phyloP scores from a whole-genome alignment of 2,888 invertebrate species.

The Gortyna flavago region DNA sequence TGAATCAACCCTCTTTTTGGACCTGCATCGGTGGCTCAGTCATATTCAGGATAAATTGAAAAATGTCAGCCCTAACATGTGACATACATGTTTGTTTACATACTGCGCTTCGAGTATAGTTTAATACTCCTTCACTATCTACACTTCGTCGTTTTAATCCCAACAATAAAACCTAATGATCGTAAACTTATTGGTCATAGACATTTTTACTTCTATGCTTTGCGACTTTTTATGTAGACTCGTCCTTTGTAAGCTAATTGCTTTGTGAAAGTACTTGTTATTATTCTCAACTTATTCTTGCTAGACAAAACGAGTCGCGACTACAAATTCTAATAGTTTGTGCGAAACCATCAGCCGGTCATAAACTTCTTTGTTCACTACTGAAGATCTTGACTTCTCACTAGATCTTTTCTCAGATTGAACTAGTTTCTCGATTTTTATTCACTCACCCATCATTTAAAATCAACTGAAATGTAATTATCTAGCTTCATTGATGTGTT shows the following conservation, averaged over 20 bases:
- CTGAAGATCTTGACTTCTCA: not conserved
- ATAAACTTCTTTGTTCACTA: not conserved
- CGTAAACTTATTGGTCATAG: constrained; percentile 6
- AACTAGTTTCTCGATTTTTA: not conserved
- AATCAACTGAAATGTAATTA: constrained; percentile 24
- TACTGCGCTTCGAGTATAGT: constrained; percentile 16
- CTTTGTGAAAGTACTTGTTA: constrained; percentile 24
- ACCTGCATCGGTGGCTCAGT: not conserved
- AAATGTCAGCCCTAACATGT: constrained; percentile 34
- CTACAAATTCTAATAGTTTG: constrained; percentile 18
- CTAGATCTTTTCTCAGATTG: not conserved
- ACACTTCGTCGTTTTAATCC: constrained; percentile 18
- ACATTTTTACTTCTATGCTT: constrained; percentile 7
- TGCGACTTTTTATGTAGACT: not conserved
- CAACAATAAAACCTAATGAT: constrained; percentile 17
- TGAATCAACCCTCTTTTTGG: not conserved
- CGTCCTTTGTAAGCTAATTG: constrained; percentile 26
- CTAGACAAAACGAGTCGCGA: constrained; percentile 1
- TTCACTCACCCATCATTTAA: not conserved
- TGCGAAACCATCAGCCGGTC: not conserved
- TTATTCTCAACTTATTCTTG: constrained; percentile 17
- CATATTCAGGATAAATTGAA: not conserved
- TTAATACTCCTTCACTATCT: constrained; percentile 22
- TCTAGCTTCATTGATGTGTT: constrained; percentile 39
- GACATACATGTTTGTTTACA: constrained; percentile 28